Evolutionary conservation across 2,888 invertebrate species (phyloP).

Genomic region (Aporophyla lueneburgensis): DNA sequence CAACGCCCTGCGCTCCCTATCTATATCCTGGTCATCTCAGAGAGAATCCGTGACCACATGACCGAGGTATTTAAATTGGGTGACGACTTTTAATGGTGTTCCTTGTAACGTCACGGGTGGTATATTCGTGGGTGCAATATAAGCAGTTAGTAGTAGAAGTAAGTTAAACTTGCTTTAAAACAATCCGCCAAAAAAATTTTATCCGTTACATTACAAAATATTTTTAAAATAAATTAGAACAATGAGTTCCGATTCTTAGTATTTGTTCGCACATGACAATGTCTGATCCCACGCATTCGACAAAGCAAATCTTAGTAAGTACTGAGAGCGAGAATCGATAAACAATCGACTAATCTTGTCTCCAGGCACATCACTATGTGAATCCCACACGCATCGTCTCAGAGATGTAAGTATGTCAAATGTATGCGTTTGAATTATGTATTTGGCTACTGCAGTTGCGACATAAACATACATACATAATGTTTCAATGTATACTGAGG

Average conservation of each 20-base stretch:
- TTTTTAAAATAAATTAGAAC: constrained; percentile 36
- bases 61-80: too few relatives aligned
- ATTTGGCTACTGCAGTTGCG: constrained; percentile 51
- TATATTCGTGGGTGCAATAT: too few relatives aligned
- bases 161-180: too few relatives aligned
- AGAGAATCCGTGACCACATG: too few relatives aligned
- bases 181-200: too few relatives aligned
- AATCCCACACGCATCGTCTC: constrained; percentile 50
- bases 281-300: not conserved
- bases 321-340: constrained; percentile 12
- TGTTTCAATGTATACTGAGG: constrained; percentile 42
- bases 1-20: too few relatives aligned
- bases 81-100: too few relatives aligned
- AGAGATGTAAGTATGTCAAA: constrained; percentile 61
- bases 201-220: constrained; percentile 3
- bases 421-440: constrained; percentile 61
- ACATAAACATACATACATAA: constrained; percentile 46
- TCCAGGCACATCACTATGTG: constrained; percentile 32
- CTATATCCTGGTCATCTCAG: too few relatives aligned
- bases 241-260: constrained; percentile 22
- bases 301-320: not conserved
- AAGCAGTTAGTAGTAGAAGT: too few relatives aligned
- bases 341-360: constrained; percentile 24
- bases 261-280: constrained; percentile 32
- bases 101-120: too few relatives aligned